Conservation (phyloP, 2,888 invertebrate species). For the Prionchulus punctatus region DNA sequence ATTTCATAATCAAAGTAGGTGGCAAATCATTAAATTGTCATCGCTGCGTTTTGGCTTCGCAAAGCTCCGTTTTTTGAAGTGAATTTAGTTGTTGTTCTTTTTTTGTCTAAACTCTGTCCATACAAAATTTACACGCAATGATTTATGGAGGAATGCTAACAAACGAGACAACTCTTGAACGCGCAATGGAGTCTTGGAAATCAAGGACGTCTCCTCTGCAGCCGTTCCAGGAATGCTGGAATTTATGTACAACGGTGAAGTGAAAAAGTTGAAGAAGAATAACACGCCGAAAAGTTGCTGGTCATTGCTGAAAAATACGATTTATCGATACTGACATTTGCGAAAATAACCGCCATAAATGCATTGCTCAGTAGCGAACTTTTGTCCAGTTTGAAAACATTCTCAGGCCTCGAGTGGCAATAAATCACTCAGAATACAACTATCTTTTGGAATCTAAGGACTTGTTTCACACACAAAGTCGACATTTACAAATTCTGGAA, state of each 20-base stretch:
- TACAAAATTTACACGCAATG: no score
- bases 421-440: no score
- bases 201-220: constrained; percentile 17
- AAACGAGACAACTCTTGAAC: constrained; percentile 21
- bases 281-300: background rate
- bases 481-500: no score
- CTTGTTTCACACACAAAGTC: no score
- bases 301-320: constrained; percentile 4
- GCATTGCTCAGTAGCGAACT: no score
- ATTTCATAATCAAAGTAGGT: constrained; percentile 24
- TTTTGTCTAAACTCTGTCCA: no score
- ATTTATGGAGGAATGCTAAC: constrained; percentile 3
- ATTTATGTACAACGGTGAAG: constrained; percentile 23
- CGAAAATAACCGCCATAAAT: constrained; percentile 21
- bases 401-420: no score
- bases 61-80: constrained; percentile 24
- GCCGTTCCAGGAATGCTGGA: constrained; percentile 23
- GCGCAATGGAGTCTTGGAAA: constrained; percentile 22
- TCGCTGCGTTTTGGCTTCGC: constrained; percentile 23
- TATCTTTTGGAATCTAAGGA: no score
- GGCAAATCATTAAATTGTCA: constrained; percentile 21
- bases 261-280: background rate
- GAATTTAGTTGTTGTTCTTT: no score
- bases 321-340: constrained; percentile 11
- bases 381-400: no score